Evolutionary conservation across 2,797 vertebrate genomes (phyloP), one percentile per base, ranked within the genome.

Genomic region (Alca torda): DNA sequence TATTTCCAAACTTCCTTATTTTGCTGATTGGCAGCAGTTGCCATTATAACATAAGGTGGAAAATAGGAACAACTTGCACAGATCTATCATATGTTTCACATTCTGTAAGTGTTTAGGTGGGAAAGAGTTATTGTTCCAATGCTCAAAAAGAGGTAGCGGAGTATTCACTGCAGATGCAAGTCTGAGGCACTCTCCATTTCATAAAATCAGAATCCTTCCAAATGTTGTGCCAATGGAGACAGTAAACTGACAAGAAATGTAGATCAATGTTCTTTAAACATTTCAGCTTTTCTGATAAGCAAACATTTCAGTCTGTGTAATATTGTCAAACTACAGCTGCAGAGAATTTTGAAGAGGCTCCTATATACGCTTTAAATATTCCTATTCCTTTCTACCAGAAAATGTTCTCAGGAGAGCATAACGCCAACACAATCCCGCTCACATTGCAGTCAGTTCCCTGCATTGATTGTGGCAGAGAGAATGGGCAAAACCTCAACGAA

Each of bases 221-320:
- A 95, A 69, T 96, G 79, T 96, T 97, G 87, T 97, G 94, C 94
- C 96, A 93, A 97, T 93, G 90, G 46, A 98, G 94, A 96, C 80
- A 80, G 95, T 97, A 97, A 97, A 89, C 90, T 94, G 97, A 97
- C 96, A 97, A 96, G 76, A 96, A 87, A 93, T 93, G 94, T 95
- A 97, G 73, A 97, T 96, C 75, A 94, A 88, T 96, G 68, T 96
- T 96, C 91, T 95, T 97, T 94, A 98, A 98, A 96, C 91, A 96
- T 89, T 90, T 97, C 94, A 93, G 90, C 85, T 96, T 96, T 97
- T 87, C 79, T 92, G 86, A 97, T 97, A 97, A 93, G 76, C 69
- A 96, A 97, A 90, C 95, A 97, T 97, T 97, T 97, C 85, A 92
- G 89, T 94, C 96, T 89, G 79, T 92, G 87, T 82, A 77, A 96